Percentiles rank a stretch among this genome's conserved stretches.
These are phyloP conservation scores for Aleadryas rufinucha DNA, from an alignment of 2,113 vertebrate species.

Conservation along the genomic window DNA sequence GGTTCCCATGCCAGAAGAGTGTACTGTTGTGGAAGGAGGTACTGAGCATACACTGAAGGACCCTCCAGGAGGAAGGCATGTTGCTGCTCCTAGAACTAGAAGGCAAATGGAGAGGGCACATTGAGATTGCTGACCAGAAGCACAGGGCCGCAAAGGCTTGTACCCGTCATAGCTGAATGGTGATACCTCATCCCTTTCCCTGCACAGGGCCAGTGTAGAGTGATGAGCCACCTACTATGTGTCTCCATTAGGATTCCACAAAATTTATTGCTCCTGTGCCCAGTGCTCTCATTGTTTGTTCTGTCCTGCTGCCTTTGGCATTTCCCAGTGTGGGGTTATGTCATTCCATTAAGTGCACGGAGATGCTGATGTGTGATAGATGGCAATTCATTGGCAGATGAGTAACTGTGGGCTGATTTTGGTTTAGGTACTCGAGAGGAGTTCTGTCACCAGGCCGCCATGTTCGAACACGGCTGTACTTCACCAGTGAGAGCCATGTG, in stretches of 20 bases:
- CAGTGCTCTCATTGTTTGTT: neutral
- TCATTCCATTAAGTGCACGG: rapidly evolving
- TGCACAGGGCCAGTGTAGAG: neutral
- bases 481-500: slow-evolving; percentile 97
- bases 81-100: neutral
- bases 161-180: neutral
- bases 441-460: slow-evolving; percentile 96
- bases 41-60: neutral
- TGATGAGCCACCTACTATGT: neutral
- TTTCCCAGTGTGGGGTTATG: neutral
- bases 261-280: neutral
- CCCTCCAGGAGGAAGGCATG: neutral
- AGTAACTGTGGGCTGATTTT: neutral
- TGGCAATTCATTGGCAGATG: neutral
- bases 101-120: neutral
- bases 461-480: slow-evolving; percentile 92
- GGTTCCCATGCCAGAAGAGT: neutral
- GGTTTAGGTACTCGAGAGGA: slow-evolving; percentile 90
- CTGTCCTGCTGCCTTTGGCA: neutral
- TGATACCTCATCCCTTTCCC: neutral
- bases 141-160: neutral
- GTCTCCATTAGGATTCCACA: neutral
- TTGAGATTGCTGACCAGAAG: neutral
- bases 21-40: neutral
- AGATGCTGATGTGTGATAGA: neutral